These are phyloP conservation scores for Stenichneumon culpator DNA, from an alignment of 2,888 invertebrate species.

Conservation along the genomic window DNA sequence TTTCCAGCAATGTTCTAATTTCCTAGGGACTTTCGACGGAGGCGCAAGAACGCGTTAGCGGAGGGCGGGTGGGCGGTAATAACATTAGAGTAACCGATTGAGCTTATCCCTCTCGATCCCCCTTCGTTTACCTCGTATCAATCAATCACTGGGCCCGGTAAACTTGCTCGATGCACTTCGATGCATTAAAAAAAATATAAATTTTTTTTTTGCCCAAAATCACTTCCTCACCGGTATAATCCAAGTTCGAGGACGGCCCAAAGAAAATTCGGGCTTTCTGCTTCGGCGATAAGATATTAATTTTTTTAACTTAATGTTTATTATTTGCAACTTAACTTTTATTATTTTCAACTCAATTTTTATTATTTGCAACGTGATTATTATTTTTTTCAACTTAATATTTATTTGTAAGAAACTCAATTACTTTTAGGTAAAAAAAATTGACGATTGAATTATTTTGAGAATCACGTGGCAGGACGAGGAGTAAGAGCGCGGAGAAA, in stretches of 20 bases:
- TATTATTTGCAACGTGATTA: neutral
- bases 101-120: slow-evolving; percentile 16
- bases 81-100: slow-evolving; percentile 25
- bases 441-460: neutral
- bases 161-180: slow-evolving; percentile 39
- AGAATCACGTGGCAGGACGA: slow-evolving; percentile 49
- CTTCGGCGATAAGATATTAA: too few species aligned
- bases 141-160: slow-evolving; percentile 37
- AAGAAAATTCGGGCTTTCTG: too few species aligned
- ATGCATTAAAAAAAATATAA: neutral
- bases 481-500: slow-evolving; percentile 3
- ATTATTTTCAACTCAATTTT: neutral
- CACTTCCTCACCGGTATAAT: slow-evolving; percentile 4
- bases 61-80: neutral
- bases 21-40: slow-evolving; percentile 1
- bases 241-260: too few species aligned
- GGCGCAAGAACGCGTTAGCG: neutral
- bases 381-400: neutral
- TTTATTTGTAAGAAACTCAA: neutral
- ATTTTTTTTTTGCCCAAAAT: slow-evolving; percentile 2
- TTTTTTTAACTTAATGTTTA: too few species aligned
- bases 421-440: neutral
- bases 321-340: too few species aligned
- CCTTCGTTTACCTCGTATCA: slow-evolving; percentile 49
- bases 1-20: slow-evolving; percentile 3